Evolutionary conservation across 2,797 vertebrate genomes (phyloP).

Genomic region (Leontocebus nigricollis): DNA sequence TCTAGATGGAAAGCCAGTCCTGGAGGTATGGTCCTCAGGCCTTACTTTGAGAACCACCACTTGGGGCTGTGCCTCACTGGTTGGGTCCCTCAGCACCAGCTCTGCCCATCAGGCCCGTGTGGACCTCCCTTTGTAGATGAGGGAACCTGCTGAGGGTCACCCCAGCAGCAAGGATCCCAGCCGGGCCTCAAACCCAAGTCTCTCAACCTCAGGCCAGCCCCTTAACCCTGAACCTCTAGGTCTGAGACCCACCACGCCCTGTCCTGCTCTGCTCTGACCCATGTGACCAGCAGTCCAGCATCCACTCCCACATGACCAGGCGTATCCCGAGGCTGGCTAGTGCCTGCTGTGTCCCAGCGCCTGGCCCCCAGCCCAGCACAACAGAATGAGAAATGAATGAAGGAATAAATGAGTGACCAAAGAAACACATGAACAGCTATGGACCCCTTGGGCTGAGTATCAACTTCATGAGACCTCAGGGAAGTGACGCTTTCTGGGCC

Average conservation of each 20-base stretch:
- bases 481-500: background rate
- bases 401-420: background rate
- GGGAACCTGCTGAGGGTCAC: background rate
- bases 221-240: too few relatives aligned
- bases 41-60: background rate
- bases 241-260: too few relatives aligned
- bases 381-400: background rate
- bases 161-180: background rate
- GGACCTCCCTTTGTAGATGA: too few relatives aligned
- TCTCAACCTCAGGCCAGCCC: background rate
- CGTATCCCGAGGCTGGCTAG: background rate
- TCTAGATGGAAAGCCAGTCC: background rate
- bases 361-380: background rate
- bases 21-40: background rate
- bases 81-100: background rate
- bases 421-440: too few relatives aligned
- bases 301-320: background rate
- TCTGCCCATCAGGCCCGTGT: fast-evolving
- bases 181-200: fast-evolving
- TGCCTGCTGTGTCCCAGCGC: background rate
- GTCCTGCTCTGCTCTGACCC: background rate
- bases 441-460: background rate
- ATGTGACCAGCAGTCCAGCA: too few relatives aligned
- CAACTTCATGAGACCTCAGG: background rate
- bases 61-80: too few relatives aligned